A percentile compares a stretch with the other conserved stretches of the same genome.
These are phyloP conservation scores for Orchesella flavescens DNA, from an alignment of 2,888 invertebrate species.

Conservation along the genomic window DNA sequence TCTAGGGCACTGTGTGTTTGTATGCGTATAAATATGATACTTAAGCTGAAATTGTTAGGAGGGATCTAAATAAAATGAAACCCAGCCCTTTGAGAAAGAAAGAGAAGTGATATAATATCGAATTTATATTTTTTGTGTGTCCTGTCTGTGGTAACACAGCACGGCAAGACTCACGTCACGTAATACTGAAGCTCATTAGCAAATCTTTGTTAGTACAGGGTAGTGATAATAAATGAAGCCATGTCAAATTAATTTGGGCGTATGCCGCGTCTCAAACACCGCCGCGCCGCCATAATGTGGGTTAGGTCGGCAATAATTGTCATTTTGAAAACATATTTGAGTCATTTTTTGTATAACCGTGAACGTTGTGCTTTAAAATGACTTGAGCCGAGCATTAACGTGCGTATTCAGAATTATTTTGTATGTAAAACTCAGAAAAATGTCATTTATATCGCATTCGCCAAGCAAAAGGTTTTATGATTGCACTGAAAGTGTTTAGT, in stretches of 20 bases:
- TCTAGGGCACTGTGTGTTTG: not conserved
- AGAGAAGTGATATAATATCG: too few relatives aligned
- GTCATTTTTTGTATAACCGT: too few relatives aligned
- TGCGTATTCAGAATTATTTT: not conserved
- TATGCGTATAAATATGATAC: not conserved
- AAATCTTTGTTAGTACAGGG: constrained; percentile 4
- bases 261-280: constrained; percentile 11
- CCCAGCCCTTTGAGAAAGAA: too few relatives aligned
- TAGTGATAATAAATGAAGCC: constrained; percentile 28
- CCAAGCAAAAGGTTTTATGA: too few relatives aligned
- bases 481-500: too few relatives aligned
- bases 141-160: too few relatives aligned
- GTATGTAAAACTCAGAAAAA: not conserved
- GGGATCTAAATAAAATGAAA: too few relatives aligned
- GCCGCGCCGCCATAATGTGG: not conserved
- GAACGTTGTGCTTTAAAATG: too few relatives aligned
- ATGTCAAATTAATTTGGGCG: constrained; percentile 54
- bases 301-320: not conserved
- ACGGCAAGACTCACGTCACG: not conserved
- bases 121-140: too few relatives aligned
- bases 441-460: too few relatives aligned
- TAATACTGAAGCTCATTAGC: constrained; percentile 45
- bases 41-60: too few relatives aligned
- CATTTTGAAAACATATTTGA: not conserved
- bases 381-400: too few relatives aligned